Conservation (phyloP, 2,113 vertebrate genomes). For the Toxostoma redivivum region DNA sequence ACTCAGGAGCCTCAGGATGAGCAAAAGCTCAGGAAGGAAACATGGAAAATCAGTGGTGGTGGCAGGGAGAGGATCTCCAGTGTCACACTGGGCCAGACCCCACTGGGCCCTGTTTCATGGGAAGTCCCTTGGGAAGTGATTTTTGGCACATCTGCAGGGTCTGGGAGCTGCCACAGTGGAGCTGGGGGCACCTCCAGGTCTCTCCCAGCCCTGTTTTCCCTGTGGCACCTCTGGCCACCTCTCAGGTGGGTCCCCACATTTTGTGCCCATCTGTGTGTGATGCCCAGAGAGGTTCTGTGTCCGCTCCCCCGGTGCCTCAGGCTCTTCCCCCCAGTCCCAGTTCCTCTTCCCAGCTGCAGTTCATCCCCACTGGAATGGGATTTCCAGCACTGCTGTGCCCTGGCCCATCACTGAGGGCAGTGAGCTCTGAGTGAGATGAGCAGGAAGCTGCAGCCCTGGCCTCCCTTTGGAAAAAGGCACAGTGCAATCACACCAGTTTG, state of each 20-base stretch:
- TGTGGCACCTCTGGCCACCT: background rate
- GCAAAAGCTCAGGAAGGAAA: background rate
- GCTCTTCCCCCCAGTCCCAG: background rate
- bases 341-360: background rate
- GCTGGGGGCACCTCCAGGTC: background rate
- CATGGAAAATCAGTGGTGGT: background rate
- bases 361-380: background rate
- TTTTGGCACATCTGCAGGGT: background rate
- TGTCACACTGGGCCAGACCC: background rate
- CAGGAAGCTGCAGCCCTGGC: background rate
- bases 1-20: background rate
- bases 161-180: background rate
- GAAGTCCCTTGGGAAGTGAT: too few relatives aligned
- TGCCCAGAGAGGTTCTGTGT: background rate
- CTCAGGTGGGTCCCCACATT: background rate
- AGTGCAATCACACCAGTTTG: background rate
- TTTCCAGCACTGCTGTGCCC: background rate
- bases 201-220: background rate
- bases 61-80: background rate
- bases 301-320: background rate
- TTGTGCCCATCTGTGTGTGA: background rate
- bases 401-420: fast-evolving
- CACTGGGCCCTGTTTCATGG: fast-evolving
- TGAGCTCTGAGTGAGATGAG: fast-evolving
- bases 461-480: background rate